Conservation (phyloP, 2,797 vertebrate species). For the Tinamus major region DNA sequence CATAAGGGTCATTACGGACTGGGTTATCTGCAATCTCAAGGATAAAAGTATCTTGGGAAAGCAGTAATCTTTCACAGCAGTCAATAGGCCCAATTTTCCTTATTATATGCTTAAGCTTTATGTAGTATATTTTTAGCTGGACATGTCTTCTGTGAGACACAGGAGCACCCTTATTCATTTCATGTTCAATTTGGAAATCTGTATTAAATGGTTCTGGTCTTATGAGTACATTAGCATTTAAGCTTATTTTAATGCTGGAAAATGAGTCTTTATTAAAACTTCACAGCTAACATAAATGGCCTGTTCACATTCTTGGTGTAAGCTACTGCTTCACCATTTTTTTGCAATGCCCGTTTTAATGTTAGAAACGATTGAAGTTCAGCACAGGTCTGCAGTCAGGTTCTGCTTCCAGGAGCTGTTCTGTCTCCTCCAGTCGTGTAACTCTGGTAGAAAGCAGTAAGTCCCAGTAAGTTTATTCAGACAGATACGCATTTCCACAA, state of each 20-base stretch:
- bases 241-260: neutral
- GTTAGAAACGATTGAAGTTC: neutral
- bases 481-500: neutral
- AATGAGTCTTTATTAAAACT: neutral
- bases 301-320: neutral
- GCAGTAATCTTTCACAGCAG: neutral
- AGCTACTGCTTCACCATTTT: neutral
- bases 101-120: neutral
- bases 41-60: neutral
- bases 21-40: neutral
- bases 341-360: neutral
- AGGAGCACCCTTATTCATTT: neutral
- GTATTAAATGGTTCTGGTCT: neutral
- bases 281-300: neutral
- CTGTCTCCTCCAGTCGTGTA: neutral
- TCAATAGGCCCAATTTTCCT: neutral
- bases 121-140: neutral
- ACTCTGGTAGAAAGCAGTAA: neutral
- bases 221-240: neutral
- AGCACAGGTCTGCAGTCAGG: neutral
- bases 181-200: neutral
- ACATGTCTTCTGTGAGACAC: neutral
- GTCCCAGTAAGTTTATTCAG: neutral
- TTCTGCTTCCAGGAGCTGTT: neutral
- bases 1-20: neutral